phyloP scores from a whole-genome alignment of 92 coral and sea anemone species.

The Montipora capitata region DNA sequence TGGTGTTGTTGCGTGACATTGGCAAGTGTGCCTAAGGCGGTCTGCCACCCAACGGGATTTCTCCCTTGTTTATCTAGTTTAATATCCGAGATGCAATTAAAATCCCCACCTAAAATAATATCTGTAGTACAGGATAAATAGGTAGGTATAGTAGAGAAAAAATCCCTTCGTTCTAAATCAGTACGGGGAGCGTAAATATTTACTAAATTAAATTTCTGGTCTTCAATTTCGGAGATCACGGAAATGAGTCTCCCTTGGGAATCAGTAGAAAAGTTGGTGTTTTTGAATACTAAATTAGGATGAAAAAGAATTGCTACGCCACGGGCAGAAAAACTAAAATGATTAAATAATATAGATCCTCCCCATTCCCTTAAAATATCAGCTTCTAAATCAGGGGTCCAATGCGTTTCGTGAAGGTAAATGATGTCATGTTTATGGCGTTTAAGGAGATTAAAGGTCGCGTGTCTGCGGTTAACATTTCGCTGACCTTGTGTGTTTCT shows the following conservation, averaged over 20 bases:
- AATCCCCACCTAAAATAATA: too few relatives aligned
- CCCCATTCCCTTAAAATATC: neutral
- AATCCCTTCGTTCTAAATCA: conserved; percentile 10
- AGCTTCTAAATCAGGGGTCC: neutral
- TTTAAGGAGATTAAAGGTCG: neutral
- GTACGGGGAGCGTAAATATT: too few relatives aligned
- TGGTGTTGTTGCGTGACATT: neutral
- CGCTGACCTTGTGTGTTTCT: neutral
- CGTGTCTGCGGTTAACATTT: neutral
- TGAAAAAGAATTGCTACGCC: neutral
- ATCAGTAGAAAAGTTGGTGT: neutral
- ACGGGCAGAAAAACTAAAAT: neutral
- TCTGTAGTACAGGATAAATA: neutral
- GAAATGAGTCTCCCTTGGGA: conserved; percentile 11
- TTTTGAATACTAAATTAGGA: neutral
- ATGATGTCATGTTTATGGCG: too few relatives aligned
- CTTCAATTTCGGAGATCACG: neutral
- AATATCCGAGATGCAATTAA: neutral
- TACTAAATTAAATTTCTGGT: neutral
- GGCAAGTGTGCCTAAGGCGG: neutral
- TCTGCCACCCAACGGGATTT: neutral
- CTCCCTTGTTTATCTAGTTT: neutral
- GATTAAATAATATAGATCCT: neutral
- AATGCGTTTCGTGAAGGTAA: neutral
- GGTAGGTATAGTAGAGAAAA: neutral